Conservation (phyloP, 2,113 vertebrate species). For the Oreochromis spilurus region DNA sequence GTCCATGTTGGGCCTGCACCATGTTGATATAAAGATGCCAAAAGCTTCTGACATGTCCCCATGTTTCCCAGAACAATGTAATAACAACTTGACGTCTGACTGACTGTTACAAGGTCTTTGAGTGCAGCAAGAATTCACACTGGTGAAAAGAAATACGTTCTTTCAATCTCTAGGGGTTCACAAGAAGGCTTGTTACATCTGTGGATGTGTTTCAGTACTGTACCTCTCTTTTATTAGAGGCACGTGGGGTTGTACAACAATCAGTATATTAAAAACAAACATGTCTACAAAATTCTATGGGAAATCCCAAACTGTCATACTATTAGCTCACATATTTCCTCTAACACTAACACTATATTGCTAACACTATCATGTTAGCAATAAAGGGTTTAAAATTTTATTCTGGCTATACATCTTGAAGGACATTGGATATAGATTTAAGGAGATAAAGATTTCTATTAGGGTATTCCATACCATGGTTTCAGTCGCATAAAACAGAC, state of each 20-base stretch:
- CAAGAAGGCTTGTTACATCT: not conserved
- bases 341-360: not conserved
- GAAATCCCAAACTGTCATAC: not conserved
- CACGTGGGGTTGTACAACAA: not conserved
- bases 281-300: not conserved
- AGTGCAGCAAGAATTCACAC: not conserved
- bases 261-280: not conserved
- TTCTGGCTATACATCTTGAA: not conserved
- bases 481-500: not conserved
- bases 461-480: not conserved
- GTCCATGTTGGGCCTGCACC: not conserved
- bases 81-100: not conserved
- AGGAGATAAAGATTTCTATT: not conserved
- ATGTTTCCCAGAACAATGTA: conserved; percentile 29
- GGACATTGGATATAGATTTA: not conserved
- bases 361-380: not conserved
- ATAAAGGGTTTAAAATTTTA: not conserved
- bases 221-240: not conserved
- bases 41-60: conserved; percentile 32
- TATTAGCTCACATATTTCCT: not conserved
- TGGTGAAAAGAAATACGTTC: not conserved
- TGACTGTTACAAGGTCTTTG: conserved; percentile 18
- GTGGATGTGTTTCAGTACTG: not conserved
- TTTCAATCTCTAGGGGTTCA: conserved; percentile 4
- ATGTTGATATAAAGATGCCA: conserved; percentile 43